Conservation (phyloP, 2,797 vertebrate species). For the Diplodus puntazzo region DNA sequence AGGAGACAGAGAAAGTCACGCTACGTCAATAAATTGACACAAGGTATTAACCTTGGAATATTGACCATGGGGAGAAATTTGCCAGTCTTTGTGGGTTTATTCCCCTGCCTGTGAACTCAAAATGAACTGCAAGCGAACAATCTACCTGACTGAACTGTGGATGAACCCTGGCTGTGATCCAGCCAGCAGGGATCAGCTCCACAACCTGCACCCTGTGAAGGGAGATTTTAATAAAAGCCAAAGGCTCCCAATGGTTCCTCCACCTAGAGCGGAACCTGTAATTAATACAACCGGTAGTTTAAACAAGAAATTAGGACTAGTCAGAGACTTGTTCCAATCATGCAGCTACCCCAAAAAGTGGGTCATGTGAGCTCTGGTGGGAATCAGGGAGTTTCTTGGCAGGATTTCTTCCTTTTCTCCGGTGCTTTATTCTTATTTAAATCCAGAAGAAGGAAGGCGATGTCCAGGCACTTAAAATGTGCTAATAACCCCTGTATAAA, state of each 20-base stretch:
- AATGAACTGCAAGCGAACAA: slow-evolving; percentile 65
- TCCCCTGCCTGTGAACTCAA: slow-evolving; percentile 59
- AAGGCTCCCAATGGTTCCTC: slow-evolving; percentile 33
- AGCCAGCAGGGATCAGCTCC: slow-evolving; percentile 56
- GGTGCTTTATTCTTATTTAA: slow-evolving; percentile 29
- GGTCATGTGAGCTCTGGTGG: slow-evolving; percentile 15
- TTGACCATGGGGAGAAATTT: slow-evolving; percentile 77
- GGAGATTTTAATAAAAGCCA: slow-evolving; percentile 63
- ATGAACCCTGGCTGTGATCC: slow-evolving; percentile 70
- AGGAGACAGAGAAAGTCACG: slow-evolving; percentile 72
- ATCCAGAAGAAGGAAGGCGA: slow-evolving; percentile 3
- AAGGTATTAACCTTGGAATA: slow-evolving; percentile 74
- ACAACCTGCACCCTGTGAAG: slow-evolving; percentile 46
- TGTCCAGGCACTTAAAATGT: slow-evolving; percentile 24
- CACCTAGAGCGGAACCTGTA: slow-evolving; percentile 13
- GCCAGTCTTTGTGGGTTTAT: slow-evolving; percentile 65
- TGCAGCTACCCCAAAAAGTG: slow-evolving; percentile 19
- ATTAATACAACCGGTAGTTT: slow-evolving; percentile 34
- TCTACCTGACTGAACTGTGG: slow-evolving; percentile 75
- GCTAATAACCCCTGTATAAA: slow-evolving; percentile 25
- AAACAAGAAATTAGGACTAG: slow-evolving; percentile 35
- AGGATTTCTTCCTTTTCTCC: slow-evolving; percentile 27
- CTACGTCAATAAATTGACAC: slow-evolving; percentile 67
- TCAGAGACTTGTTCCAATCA: slow-evolving; percentile 25
- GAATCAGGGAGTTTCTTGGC: slow-evolving; percentile 36